Percentiles rank a stretch among this genome's conserved stretches.
phyloP scores from a whole-genome alignment of 35 echinoderm and acorn worm species.

The Apostichopus parvimensis region DNA sequence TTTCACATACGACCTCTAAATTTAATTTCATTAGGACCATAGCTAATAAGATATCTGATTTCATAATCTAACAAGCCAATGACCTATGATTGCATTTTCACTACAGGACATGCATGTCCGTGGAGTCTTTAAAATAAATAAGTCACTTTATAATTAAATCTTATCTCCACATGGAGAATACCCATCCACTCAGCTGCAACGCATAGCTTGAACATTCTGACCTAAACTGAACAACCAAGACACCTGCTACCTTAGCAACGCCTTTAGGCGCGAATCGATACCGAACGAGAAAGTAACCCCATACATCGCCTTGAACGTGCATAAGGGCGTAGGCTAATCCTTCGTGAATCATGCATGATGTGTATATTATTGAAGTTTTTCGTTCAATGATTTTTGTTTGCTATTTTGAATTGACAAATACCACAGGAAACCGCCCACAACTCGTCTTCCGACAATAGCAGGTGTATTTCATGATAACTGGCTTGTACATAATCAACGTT shows the following conservation, averaged over 20 bases:
- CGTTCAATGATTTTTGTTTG: neutral
- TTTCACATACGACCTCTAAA: too few relatives aligned
- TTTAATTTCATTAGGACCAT: too few relatives aligned
- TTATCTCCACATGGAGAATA: too few relatives aligned
- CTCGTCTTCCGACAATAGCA: neutral
- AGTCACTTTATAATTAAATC: too few relatives aligned
- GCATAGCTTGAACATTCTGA: neutral
- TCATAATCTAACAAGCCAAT: too few relatives aligned
- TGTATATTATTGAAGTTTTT: neutral
- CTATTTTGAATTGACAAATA: neutral
- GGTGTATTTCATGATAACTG: neutral
- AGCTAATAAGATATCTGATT: too few relatives aligned
- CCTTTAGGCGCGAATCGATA: slow-evolving; percentile 20
- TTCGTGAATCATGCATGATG: neutral
- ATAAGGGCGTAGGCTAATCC: neutral
- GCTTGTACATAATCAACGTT: too few relatives aligned
- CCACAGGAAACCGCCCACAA: slow-evolving; percentile 9
- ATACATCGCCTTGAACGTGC: neutral
- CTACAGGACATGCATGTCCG: too few relatives aligned
- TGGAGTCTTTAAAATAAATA: too few relatives aligned
- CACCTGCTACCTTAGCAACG: slow-evolving; percentile 14
- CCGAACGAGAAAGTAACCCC: neutral
- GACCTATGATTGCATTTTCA: too few relatives aligned
- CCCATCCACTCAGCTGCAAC: neutral
- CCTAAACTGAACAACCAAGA: neutral